A percentile compares a stretch with the other conserved stretches of the same genome.
phyloP scores from a whole-genome alignment of 2,888 invertebrate genomes.

The Lasioglossum malachurum region DNA sequence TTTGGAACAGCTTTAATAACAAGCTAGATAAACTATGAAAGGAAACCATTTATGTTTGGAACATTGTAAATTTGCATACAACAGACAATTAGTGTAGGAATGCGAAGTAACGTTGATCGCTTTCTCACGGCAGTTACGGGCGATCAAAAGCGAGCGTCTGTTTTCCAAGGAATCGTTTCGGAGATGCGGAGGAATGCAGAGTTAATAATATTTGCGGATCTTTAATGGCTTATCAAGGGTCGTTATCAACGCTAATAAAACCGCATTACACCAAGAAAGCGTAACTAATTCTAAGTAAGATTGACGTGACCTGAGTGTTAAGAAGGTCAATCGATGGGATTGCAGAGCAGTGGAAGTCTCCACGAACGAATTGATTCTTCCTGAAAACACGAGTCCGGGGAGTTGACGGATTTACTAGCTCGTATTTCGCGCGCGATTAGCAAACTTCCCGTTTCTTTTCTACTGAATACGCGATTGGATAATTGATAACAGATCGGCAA shows the following conservation, averaged over 20 bases:
- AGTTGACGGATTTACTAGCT: conserved; percentile 7
- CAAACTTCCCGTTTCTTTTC: background rate
- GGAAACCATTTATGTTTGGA: background rate
- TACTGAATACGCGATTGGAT: background rate
- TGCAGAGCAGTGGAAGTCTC: conserved; percentile 32
- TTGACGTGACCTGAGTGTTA: conserved; percentile 66
- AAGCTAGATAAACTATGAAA: background rate
- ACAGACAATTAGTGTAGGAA: background rate
- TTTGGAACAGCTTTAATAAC: background rate
- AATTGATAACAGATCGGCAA: background rate
- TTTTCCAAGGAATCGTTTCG: background rate
- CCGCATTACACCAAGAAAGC: conserved; percentile 31
- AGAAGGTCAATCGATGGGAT: conserved; percentile 52
- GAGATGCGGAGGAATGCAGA: background rate
- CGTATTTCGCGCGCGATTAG: background rate
- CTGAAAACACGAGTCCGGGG: conserved; percentile 43
- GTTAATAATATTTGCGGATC: conserved; percentile 48
- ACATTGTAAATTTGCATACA: background rate
- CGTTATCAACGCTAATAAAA: conserved; percentile 37
- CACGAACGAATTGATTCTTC: conserved; percentile 69
- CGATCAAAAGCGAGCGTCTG: background rate
- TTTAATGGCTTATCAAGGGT: conserved; percentile 23
- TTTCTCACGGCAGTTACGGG: background rate
- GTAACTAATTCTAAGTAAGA: conserved; percentile 74
- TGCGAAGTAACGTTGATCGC: background rate